phyloP scores from a whole-genome alignment of 1,140 invertebrate species.

The Dreissena polymorpha region DNA sequence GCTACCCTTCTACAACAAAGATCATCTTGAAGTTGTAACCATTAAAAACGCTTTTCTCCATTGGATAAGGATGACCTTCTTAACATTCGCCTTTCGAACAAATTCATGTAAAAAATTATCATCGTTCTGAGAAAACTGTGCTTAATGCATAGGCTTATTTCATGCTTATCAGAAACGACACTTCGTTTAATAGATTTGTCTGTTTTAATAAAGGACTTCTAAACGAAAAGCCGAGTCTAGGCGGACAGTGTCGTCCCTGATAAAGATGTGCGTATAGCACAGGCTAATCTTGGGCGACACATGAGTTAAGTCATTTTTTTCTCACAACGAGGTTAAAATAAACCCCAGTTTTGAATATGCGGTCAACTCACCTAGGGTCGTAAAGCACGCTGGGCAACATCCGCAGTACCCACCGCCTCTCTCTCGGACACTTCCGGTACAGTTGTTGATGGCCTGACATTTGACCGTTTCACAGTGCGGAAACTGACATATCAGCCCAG shows the following conservation, averaged over 20 bases:
- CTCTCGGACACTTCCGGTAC: constrained; percentile 5
- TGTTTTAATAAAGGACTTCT: too few relatives aligned
- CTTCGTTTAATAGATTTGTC: too few relatives aligned
- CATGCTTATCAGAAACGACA: too few relatives aligned
- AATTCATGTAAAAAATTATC: too few relatives aligned
- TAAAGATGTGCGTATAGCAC: not conserved
- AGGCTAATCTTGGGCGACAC: not conserved
- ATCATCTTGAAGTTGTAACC: not conserved
- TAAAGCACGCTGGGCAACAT: constrained; percentile 43
- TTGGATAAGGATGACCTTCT: too few relatives aligned
- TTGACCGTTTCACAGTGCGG: constrained; percentile 37
- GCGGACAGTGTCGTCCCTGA: not conserved
- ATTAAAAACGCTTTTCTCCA: too few relatives aligned
- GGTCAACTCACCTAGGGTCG: constrained; percentile 2
- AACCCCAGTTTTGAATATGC: not conserved
- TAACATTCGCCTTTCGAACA: too few relatives aligned
- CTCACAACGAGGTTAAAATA: not conserved
- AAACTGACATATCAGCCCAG: constrained; percentile 34
- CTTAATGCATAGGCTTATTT: too few relatives aligned
- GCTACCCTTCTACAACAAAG: not conserved
- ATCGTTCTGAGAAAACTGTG: too few relatives aligned
- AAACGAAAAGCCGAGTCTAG: too few relatives aligned
- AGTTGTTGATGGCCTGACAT: constrained; percentile 22
- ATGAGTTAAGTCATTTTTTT: not conserved
- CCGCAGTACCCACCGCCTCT: constrained; percentile 51